Evolutionary conservation across 2,888 invertebrate genomes (phyloP), one percentile per base, ranked within the genome.

Genomic region (Ophion slaviceki): DNA sequence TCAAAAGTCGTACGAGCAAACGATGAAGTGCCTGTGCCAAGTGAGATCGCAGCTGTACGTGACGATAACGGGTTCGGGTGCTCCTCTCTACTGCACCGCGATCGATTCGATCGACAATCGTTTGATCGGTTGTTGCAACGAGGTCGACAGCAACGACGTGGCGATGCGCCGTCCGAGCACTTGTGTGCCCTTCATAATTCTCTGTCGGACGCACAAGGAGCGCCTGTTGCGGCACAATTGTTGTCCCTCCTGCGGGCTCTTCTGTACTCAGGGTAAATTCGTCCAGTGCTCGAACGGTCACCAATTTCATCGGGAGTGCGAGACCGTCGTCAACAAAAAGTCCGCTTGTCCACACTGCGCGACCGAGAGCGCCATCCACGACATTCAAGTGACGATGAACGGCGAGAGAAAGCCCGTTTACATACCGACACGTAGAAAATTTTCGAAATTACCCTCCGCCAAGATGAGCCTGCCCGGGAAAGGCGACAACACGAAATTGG

Each of bases 211-310:
- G 90, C 99, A 99, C 94, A 95, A 96, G 84, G 96, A 96, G 89
- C 96, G 98, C 84, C 94, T 98, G 84, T 94, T 96, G 17, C 94
- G 96, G 59, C 99, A 99, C 94, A 97, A 98, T 93, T 98, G 98
- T 93, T 99, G 98, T 92, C 97, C 98, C 0, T 96, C 97, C 1
- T 99, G 99, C 94, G 97, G 98, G 7, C 94, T 98, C 76, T 99
- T 98, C 93, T 98, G 98, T 92, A 97, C 98, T 7, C 98, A 98
- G 96, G 98, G 98, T 4, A 96, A 95, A 88, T 98, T 98, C 95
- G 96, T 96, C 90, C 96, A 97, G 89, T 99, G 98, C 93, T 95
- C 95, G 75, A 94, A 95, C 82, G 95, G 96, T 28, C 98, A 98
- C 94, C 96, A 97, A 88, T 98, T 97, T 94, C 98, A 98, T 94